Evolutionary conservation across 2,888 invertebrate genomes (phyloP).

Genomic region (Caenorhabditis imperialis): DNA sequence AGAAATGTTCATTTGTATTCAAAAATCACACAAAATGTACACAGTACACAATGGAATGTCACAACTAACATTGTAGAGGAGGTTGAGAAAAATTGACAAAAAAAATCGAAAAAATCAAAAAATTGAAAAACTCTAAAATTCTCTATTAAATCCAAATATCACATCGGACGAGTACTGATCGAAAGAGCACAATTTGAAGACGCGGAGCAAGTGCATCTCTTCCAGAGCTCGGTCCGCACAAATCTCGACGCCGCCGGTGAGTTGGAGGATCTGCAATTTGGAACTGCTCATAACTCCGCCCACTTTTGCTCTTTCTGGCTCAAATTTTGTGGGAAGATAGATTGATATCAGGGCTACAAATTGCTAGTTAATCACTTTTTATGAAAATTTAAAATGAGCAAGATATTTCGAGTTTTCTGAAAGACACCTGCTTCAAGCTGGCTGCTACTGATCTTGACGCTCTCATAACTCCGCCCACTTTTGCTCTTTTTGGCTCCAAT

Average conservation of each 20-base stretch:
- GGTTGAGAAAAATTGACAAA: not conserved
- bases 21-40: no score
- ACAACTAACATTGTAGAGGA: not conserved
- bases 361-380: not conserved
- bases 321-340: no score
- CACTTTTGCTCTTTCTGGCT: no score
- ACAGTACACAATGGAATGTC: not conserved
- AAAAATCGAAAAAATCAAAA: not conserved
- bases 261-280: slow-evolving; percentile 50
- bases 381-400: not conserved
- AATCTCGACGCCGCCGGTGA: slow-evolving; percentile 57
- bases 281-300: no score
- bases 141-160: slow-evolving; percentile 55
- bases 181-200: slow-evolving; percentile 57
- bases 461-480: no score
- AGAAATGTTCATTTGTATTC: no score
- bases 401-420: not conserved
- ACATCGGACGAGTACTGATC: slow-evolving; percentile 51
- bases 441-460: not conserved
- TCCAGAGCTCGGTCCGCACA: slow-evolving; percentile 59
- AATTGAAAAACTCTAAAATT: slow-evolving; percentile 22
- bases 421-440: not conserved
- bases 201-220: slow-evolving; percentile 57
- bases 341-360: not conserved
- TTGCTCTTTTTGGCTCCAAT: no score